A percentile compares a stretch with the other conserved stretches of the same genome.
Evolutionary conservation across 92 coral and sea anemone species (phyloP).

Genomic region (Ricordea florida): DNA sequence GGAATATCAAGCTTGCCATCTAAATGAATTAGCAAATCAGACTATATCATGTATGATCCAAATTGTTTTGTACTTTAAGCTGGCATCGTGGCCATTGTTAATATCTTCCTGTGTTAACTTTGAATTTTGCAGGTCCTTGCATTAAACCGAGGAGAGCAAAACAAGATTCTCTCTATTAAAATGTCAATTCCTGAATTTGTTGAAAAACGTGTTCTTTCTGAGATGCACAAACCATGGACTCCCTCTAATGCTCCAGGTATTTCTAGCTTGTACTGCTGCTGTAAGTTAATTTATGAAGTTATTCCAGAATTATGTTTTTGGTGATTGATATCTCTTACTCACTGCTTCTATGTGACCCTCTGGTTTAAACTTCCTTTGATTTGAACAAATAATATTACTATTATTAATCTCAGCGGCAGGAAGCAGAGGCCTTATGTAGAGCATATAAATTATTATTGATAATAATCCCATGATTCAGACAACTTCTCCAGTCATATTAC

Average conservation of each 20-base stretch:
- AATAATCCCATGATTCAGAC: too few species aligned
- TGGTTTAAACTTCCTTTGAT: too few species aligned
- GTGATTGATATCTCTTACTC: too few species aligned
- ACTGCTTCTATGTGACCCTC: too few species aligned
- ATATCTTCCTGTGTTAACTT: not conserved
- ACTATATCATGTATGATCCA: too few species aligned
- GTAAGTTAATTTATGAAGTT: not conserved
- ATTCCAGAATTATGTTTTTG: not conserved
- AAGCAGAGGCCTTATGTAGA: too few species aligned
- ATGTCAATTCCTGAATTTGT: constrained; percentile 45
- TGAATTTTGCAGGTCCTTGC: constrained; percentile 65
- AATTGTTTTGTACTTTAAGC: not conserved
- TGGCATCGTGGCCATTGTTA: not conserved
- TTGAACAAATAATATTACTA: too few species aligned
- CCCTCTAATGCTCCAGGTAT: constrained; percentile 59
- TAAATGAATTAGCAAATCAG: too few species aligned
- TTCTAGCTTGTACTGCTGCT: not conserved
- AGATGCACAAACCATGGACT: constrained; percentile 29
- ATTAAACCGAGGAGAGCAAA: constrained; percentile 87
- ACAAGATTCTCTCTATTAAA: constrained; percentile 75
- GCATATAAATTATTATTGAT: too few species aligned
- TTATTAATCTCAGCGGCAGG: too few species aligned
- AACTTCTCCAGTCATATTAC: too few species aligned
- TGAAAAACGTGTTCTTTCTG: constrained; percentile 33
- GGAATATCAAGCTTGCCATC: too few species aligned